Evolutionary conservation across 2,113 vertebrate species (phyloP).

Genomic region (Sigmodon hispidus): DNA sequence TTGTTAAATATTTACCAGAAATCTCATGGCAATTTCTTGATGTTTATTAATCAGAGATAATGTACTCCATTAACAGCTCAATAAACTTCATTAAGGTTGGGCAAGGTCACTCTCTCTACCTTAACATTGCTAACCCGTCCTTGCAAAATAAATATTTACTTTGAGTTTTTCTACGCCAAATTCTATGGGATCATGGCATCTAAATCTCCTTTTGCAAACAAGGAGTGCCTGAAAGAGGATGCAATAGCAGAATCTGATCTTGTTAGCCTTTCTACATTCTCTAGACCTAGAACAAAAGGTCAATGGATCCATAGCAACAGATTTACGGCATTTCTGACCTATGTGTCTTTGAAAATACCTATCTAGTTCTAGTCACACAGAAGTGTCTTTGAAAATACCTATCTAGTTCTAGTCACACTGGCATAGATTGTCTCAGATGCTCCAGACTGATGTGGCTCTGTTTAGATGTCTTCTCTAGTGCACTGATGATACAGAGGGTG

Average conservation of each 20-base stretch:
- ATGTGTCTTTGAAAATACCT: constrained; percentile 1
- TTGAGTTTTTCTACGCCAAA: constrained; percentile 44
- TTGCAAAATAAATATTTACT: constrained; percentile 73
- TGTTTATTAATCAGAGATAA: constrained; percentile 66
- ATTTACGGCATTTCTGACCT: neutral
- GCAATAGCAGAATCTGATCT: neutral
- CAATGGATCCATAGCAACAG: neutral
- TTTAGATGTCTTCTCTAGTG: neutral
- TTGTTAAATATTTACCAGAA: constrained; percentile 71
- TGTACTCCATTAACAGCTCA: constrained; percentile 38
- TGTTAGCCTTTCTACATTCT: neutral
- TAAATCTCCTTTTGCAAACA: constrained; percentile 62
- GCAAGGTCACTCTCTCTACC: constrained; percentile 47
- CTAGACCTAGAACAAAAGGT: neutral
- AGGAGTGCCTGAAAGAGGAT: neutral
- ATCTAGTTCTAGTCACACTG: neutral
- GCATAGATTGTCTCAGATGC: neutral
- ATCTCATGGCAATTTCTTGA: constrained; percentile 55
- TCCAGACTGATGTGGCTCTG: neutral
- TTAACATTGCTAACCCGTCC: constrained; percentile 9
- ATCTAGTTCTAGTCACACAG: neutral
- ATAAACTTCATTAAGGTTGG: constrained; percentile 46
- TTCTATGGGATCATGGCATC: constrained; percentile 1
- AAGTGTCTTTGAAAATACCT: neutral
- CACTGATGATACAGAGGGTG: neutral